Base-by-base conservation (phyloP, 1,140 invertebrate species). In the Aradophagus sp. region DNA sequence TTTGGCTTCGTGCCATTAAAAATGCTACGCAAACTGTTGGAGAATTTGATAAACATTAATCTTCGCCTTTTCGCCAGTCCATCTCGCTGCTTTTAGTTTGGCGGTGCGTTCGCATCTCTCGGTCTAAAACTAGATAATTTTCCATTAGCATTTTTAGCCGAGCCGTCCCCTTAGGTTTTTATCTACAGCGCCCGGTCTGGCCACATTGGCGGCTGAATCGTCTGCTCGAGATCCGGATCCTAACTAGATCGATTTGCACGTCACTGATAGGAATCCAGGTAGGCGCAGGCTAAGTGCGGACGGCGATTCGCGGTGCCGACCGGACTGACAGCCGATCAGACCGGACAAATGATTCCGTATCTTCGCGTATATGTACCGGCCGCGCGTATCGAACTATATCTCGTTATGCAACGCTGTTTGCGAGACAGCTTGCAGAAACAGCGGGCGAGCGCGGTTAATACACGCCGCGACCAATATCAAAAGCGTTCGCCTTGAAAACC, bases 221-320 rank as follows among this genome's bases (percentile, higher is more conserved):
- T n/a, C 11, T n/a, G 27, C 2, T 34, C 2, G 31, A 56, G 23
- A 50, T 62, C 56, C 26, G 26, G 52, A 56, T 35, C 38, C 26
- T 48, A 56, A 63, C 58, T 70, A 76, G 63, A 78, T 78, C 73
- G 67, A 78, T 78, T 77, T 72, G 70, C 77, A 67, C 75, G 75
- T 78, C 77, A 77, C 70, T 75, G 77, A 78, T 77, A 73, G 55
- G 61, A 72, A 76, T 75, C 74, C 73, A 72, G 55, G 23, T 55
- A 39, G 38, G 14, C 19, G 17, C 17, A 38, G n/a, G 13, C 26
- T 58, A 63, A 55, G 36, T 58, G 48, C 45, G 16, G 61, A 59
- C 52, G 50, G 42, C 53, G 50, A 52, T 73, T 65, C 36, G 45
- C 35, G 11, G 17, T 53, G 52, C 58, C 32, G 53, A 23, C 20